phyloP scores from a whole-genome alignment of 1,140 invertebrate species.

The Caerostris extrusa region DNA sequence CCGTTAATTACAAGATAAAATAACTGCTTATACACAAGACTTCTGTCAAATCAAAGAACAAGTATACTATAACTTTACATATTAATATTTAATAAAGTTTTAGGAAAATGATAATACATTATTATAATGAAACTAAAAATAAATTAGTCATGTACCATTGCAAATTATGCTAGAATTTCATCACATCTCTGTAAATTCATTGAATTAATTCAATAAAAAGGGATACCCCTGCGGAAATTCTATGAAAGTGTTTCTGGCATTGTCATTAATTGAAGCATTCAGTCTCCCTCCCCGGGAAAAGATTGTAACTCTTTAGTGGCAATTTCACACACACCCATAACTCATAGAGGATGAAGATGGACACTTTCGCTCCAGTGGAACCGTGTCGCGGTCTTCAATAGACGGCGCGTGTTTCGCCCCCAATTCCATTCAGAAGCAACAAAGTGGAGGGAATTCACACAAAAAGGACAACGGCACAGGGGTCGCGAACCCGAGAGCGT shows the following conservation, averaged over 20 bases:
- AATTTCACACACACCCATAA: constrained; percentile 49
- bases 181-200: not conserved
- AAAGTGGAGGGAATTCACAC: not conserved
- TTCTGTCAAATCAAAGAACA: too few relatives aligned
- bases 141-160: too few relatives aligned
- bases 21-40: too few relatives aligned
- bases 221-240: not conserved
- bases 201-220: constrained; percentile 6
- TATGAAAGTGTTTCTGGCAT: constrained; percentile 10
- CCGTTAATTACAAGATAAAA: too few relatives aligned
- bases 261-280: not conserved
- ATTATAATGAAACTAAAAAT: too few relatives aligned
- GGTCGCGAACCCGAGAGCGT: constrained; percentile 27
- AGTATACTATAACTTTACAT: too few relatives aligned
- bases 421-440: constrained; percentile 18
- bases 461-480: constrained; percentile 14
- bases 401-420: constrained; percentile 46
- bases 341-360: constrained; percentile 43
- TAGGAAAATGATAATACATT: too few relatives aligned
- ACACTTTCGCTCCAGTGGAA: constrained; percentile 7
- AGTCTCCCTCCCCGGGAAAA: not conserved
- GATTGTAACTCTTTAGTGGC: constrained; percentile 40
- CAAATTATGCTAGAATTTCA: not conserved
- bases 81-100: too few relatives aligned
- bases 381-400: constrained; percentile 22